Base-by-base conservation (phyloP, 2,113 vertebrate genomes). In the Indicator maculatus region DNA sequence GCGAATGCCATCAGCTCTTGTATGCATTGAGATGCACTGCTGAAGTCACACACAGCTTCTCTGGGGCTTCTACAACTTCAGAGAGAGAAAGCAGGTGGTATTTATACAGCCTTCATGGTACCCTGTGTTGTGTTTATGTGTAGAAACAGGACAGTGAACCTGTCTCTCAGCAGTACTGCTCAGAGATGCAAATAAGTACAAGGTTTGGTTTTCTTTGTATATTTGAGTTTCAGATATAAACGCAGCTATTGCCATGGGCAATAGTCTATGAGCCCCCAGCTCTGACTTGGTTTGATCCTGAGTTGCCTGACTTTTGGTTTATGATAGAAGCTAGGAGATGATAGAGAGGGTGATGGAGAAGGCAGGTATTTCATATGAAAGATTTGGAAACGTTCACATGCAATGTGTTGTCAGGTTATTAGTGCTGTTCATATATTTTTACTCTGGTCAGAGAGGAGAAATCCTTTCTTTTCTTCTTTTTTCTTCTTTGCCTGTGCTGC, bases 371-470 rank as follows among this genome's bases (percentile, higher is more conserved):
- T 60, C 4, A 1, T 3, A 2, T 5, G 27, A 36, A 71, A 41
- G 45, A 7, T 81, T 75, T 72, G 44, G 55, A 59, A 80, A 36
- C 12, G 8, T 53, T 59, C 16, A 3, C 15, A 21, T 47, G 16
- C 69, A 5, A 0, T 7, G 10, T 38, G 18, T 65, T 67, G 59
- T 65, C 33, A 58, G 56, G 52, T 45, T 77, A 9, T 59, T 75
- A 53, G 50, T 66, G 63, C 47, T 77, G 24, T 39, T 88, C 36
- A 4, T 36, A 7, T 18, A 16, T 83, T 89, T 90, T 85, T 31
- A 39, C 84, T 94, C 59, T 95, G 96, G 97, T 97, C 93, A 96
- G 96, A 96, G 89, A 92, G 89, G 12, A 93, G 92, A 96, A 97
- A 85, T 74, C 75, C 73, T 96, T 77, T 96, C 15, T 88, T 93